Evolutionary conservation across 2,888 invertebrate species (phyloP).

Genomic region (Sminthurides aquaticus): DNA sequence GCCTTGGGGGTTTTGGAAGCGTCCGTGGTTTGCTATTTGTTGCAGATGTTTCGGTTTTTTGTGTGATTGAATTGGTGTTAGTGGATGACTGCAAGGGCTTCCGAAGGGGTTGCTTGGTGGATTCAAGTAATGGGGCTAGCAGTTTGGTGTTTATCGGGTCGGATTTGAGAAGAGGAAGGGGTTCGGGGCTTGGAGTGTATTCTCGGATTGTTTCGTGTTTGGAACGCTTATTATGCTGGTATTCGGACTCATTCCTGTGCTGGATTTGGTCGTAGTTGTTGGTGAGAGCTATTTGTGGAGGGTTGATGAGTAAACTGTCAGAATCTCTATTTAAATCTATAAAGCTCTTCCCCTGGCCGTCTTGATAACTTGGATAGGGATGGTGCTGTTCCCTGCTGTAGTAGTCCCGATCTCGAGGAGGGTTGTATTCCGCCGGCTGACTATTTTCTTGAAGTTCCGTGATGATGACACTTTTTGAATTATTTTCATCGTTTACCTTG

Average conservation of each 20-base stretch:
- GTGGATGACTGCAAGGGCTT: conserved; percentile 30
- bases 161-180: conserved; percentile 19
- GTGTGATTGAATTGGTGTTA: too few relatives aligned
- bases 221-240: background rate
- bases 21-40: conserved; percentile 18
- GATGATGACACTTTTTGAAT: background rate
- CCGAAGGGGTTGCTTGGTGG: conserved; percentile 20
- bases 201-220: too few relatives aligned
- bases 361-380: background rate
- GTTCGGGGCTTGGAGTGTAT: background rate
- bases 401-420: too few relatives aligned
- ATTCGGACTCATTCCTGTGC: background rate
- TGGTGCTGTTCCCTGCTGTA: background rate
- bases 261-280: background rate
- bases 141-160: conserved; percentile 20
- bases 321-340: conserved; percentile 20
- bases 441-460: conserved; percentile 3
- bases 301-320: conserved; percentile 13
- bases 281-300: conserved; percentile 9
- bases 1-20: conserved; percentile 37
- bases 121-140: conserved; percentile 7
- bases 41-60: background rate
- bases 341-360: conserved; percentile 3
- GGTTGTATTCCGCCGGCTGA: background rate
- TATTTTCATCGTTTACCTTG: background rate